Evolutionary conservation across 2,888 invertebrate genomes (phyloP).

Genomic region (Ephialtes manifestator): DNA sequence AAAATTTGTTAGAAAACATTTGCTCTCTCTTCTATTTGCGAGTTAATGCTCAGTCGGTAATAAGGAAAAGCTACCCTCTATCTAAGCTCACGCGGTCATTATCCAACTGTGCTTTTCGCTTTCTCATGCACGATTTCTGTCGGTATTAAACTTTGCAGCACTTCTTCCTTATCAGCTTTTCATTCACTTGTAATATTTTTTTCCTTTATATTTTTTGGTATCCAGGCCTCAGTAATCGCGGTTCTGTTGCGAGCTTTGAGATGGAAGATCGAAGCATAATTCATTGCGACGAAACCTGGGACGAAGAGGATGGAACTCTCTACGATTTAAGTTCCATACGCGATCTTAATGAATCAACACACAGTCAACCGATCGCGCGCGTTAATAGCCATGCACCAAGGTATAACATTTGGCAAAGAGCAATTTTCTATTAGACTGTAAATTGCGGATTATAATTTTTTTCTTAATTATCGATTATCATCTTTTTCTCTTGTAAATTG

Average conservation of each 20-base stretch:
- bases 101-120: too few relatives aligned
- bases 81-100: too few relatives aligned
- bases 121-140: too few relatives aligned
- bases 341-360: neutral
- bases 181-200: neutral
- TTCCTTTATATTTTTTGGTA: neutral
- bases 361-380: neutral
- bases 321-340: neutral
- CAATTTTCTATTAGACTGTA: neutral
- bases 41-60: too few relatives aligned
- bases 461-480: too few relatives aligned
- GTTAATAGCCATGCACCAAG: neutral
- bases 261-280: slow-evolving; percentile 67
- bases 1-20: too few relatives aligned
- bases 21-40: too few relatives aligned
- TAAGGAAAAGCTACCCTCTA: too few relatives aligned
- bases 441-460: neutral
- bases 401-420: neutral
- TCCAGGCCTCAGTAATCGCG: too few relatives aligned
- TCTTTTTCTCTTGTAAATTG: neutral
- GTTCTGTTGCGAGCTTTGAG: neutral
- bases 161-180: too few relatives aligned
- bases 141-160: too few relatives aligned
- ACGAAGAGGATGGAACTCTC: slow-evolving; percentile 56
- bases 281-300: slow-evolving; percentile 78